These are phyloP conservation scores for Threskiornis aethiopicus DNA, from an alignment of 2,797 vertebrate species.

Conservation along the genomic window DNA sequence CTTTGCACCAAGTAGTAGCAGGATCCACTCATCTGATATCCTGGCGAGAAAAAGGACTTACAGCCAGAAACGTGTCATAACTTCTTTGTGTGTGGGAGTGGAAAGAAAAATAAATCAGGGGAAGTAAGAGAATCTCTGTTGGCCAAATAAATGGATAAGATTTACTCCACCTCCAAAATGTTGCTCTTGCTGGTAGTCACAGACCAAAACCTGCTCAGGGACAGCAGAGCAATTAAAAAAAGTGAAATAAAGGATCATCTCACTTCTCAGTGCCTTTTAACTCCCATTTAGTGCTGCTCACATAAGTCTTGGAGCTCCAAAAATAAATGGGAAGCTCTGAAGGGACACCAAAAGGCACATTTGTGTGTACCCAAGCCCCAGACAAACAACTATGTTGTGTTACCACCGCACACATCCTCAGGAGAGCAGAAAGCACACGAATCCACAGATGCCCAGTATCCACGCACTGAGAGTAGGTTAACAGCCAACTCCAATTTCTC, in stretches of 20 bases:
- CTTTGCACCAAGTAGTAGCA: neutral
- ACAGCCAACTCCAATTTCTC: neutral
- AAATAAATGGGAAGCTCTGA: neutral
- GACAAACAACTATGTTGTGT: neutral
- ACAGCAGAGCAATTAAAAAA: neutral
- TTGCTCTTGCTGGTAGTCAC: neutral
- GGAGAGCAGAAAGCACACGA: neutral
- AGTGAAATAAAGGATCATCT: neutral
- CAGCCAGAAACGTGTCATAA: neutral
- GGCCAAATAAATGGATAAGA: neutral
- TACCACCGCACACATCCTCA: accelerated
- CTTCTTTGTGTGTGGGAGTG: accelerated
- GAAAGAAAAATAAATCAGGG: neutral
- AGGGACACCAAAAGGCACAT: neutral
- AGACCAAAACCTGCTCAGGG: neutral
- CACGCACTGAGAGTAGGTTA: accelerated
- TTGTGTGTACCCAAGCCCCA: neutral
- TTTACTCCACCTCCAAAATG: neutral
- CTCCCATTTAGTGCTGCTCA: neutral
- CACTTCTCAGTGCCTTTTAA: neutral
- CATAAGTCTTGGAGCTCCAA: neutral
- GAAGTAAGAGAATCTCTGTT: neutral
- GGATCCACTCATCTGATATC: neutral
- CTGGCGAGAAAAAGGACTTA: neutral
- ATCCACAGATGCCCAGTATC: neutral